Percentiles rank a stretch among this genome's conserved stretches.
Conservation (phyloP, 2,797 vertebrate genomes). For the Acipenser transmontanus region DNA sequence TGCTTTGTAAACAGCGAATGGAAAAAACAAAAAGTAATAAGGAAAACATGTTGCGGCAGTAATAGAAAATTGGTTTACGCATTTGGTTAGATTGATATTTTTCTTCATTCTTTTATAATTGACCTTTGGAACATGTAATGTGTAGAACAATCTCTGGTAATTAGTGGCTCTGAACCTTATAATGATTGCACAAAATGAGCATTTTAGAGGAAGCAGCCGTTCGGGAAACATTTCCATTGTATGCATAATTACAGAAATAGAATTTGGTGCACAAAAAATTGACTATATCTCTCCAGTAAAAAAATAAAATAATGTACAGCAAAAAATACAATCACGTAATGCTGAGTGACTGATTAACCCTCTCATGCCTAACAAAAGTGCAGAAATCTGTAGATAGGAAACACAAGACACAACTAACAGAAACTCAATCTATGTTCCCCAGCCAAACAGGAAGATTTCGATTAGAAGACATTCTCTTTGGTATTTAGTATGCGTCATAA, state of each 20-base stretch:
- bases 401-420: background rate
- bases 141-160: conserved; percentile 89
- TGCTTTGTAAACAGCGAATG: conserved; percentile 81
- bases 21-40: conserved; percentile 69
- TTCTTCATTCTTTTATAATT: conserved; percentile 89
- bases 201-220: conserved; percentile 82
- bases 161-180: conserved; percentile 87
- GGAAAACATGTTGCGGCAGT: conserved; percentile 74
- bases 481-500: too few relatives aligned
- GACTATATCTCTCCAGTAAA: conserved; percentile 42
- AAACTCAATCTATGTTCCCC: too few relatives aligned
- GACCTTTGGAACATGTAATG: conserved; percentile 87
- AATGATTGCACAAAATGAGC: conserved; percentile 93
- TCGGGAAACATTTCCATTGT: conserved; percentile 88
- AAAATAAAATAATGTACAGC: conserved; percentile 30
- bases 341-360: conserved; percentile 48
- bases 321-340: conserved; percentile 57
- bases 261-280: conserved; percentile 59
- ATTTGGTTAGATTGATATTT: conserved; percentile 71
- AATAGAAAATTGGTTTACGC: conserved; percentile 84
- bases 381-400: background rate
- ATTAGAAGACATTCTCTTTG: too few relatives aligned
- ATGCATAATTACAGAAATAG: conserved; percentile 81
- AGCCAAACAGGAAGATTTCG: too few relatives aligned
- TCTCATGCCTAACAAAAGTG: conserved; percentile 31